phyloP scores from a whole-genome alignment of 2,888 invertebrate genomes.

The Mesochorus sp. region DNA sequence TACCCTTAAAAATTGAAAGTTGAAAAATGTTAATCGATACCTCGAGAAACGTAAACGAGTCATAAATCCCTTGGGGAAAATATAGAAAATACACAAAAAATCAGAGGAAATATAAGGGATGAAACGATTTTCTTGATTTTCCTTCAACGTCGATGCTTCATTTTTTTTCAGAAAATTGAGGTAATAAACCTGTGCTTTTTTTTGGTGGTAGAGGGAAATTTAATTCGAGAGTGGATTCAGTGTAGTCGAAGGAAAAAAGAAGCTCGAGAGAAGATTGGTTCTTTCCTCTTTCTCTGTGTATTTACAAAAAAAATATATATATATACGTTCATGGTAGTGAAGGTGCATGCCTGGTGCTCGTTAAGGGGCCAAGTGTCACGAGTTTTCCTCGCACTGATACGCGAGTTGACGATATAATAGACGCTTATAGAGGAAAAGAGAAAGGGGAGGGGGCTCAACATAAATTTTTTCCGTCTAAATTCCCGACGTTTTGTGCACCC shows the following conservation, averaged over 20 bases:
- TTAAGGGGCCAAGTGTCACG: conserved; percentile 60
- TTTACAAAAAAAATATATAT: conserved; percentile 14
- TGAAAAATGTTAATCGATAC: background rate
- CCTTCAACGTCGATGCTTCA: background rate
- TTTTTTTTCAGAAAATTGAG: background rate
- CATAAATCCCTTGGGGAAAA: background rate
- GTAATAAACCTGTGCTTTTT: background rate
- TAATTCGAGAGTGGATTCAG: conserved; percentile 29
- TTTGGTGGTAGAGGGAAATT: background rate
- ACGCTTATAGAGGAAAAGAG: background rate
- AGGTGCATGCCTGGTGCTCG: conserved; percentile 60
- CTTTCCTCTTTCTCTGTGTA: conserved; percentile 23
- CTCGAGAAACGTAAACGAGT: no score
- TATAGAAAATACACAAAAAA: conserved; percentile 2
- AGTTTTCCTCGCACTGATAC: conserved; percentile 50
- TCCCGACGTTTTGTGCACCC: conserved; percentile 26
- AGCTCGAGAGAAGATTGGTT: conserved; percentile 54
- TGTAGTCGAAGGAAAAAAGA: conserved; percentile 34
- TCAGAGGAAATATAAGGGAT: background rate
- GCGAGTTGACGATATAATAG: conserved; percentile 15
- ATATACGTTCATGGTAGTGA: conserved; percentile 28
- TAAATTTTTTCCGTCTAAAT: conserved; percentile 55
- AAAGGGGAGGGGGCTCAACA: conserved; percentile 31
- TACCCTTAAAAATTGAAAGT: no score
- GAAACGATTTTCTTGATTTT: conserved; percentile 27